Evolutionary conservation across 2,888 invertebrate species (phyloP), one percentile per base, ranked within the genome.

Genomic region (Molorchus minor): DNA sequence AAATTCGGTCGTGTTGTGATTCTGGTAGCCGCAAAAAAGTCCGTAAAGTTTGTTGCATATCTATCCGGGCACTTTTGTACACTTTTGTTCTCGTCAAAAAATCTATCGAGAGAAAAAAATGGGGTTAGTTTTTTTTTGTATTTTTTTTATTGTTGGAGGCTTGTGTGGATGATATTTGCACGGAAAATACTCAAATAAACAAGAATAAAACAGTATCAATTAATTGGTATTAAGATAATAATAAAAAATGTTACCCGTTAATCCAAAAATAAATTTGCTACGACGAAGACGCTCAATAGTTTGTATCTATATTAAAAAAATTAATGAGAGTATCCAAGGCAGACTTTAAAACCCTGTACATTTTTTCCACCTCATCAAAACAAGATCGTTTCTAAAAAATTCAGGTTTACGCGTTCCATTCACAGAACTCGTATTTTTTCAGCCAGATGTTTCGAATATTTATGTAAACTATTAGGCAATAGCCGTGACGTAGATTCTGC

Each of bases 31-130:
- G 45, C 21, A 45, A 46, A 40, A 40, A 40, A 51, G 17, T 53
- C 45, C 30, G 10, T 33, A 52, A 52, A 46, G 35, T 56, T 49
- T 62, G 57, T 64, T 65, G 64, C 68, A 69, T 69, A 67, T 67
- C 68, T 68, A 58, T 40, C 47, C 47, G 41, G 40, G 12, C 35
- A 46, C 41, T 55, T 30, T 52, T 35, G 45, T 53, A 45, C 30
- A 46, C 49, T 35, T 35, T 53, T 12, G 3, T 12, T 44, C 33
- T 25, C 16, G 52, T 41, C 29, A 36, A 17, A 16, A 52, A 30
- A 52, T 41, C 30, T 52, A 41, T 12, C 19, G 52, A 30, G 10
- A 41, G 41, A 19, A 52, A 29, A 52, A 52, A 15, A n/a, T 16
- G 41, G 51, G 30, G 52, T 52, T 52, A 52, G 52, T 19, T 40